phyloP scores from a whole-genome alignment of 2,113 vertebrate genomes.

The Lagopus leucura region DNA sequence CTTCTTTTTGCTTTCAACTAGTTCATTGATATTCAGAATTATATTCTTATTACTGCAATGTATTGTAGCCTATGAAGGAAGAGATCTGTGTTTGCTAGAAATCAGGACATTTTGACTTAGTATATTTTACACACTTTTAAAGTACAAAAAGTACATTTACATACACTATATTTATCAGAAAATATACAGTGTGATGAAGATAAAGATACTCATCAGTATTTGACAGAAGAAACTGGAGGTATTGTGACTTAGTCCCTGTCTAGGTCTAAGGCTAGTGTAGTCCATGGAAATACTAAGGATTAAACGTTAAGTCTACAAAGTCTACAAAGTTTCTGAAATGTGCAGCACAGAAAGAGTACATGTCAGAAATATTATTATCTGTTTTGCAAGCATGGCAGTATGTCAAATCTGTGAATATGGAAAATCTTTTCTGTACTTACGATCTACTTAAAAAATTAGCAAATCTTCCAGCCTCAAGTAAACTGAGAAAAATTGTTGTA shows the following conservation, averaged over 20 bases:
- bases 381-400: background rate
- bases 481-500: background rate
- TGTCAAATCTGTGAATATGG: background rate
- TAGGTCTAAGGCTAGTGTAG: background rate
- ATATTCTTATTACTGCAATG: background rate
- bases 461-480: background rate
- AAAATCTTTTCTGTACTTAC: background rate
- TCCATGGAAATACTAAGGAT: background rate
- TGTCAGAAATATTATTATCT: background rate
- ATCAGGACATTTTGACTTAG: background rate
- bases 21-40: constrained; percentile 8
- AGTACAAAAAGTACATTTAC: background rate
- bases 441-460: background rate
- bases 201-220: background rate
- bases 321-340: background rate
- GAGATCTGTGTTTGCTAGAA: background rate
- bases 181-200: background rate
- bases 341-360: accelerated
- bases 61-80: background rate
- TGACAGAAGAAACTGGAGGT: background rate
- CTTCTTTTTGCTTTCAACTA: background rate
- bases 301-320: background rate
- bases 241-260: background rate
- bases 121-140: background rate
- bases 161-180: background rate